Percentiles rank a stretch among this genome's conserved stretches.
phyloP scores from a whole-genome alignment of 1,140 invertebrate species.

The Temnothorax nylanderi region DNA sequence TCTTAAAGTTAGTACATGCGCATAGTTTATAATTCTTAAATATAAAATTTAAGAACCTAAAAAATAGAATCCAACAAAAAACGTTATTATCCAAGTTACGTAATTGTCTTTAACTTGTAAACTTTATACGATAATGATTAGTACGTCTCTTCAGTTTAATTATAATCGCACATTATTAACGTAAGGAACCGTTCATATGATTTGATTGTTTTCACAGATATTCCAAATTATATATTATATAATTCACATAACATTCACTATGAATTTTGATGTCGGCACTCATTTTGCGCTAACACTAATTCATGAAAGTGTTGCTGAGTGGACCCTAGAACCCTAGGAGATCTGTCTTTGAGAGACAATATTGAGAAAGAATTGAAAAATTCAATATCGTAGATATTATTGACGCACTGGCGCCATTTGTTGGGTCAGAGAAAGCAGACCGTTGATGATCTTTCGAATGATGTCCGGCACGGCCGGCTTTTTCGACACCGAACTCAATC shows the following conservation, averaged over 20 bases:
- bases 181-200: conserved; percentile 20
- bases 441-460: conserved; percentile 76
- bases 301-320: conserved; percentile 63
- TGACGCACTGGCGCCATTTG: conserved; percentile 81
- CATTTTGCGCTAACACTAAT: conserved; percentile 36
- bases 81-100: neutral
- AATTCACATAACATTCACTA: conserved; percentile 22
- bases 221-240: conserved; percentile 28
- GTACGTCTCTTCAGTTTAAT: conserved; percentile 16
- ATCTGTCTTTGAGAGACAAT: conserved; percentile 52
- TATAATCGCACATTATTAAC: conserved; percentile 25
- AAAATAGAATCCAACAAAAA: neutral
- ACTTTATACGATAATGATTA: conserved; percentile 36
- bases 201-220: conserved; percentile 33
- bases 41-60: neutral
- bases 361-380: conserved; percentile 26
- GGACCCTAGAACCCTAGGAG: conserved; percentile 71
- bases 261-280: conserved; percentile 64
- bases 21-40: conserved; percentile 2
- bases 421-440: conserved; percentile 78
- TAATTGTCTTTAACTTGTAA: neutral
- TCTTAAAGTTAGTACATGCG: conserved; percentile 25
- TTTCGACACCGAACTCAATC: conserved; percentile 71
- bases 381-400: conserved; percentile 58
- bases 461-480: conserved; percentile 79